Conservation (phyloP, 2,797 vertebrate genomes). For the Sparus aurata region DNA sequence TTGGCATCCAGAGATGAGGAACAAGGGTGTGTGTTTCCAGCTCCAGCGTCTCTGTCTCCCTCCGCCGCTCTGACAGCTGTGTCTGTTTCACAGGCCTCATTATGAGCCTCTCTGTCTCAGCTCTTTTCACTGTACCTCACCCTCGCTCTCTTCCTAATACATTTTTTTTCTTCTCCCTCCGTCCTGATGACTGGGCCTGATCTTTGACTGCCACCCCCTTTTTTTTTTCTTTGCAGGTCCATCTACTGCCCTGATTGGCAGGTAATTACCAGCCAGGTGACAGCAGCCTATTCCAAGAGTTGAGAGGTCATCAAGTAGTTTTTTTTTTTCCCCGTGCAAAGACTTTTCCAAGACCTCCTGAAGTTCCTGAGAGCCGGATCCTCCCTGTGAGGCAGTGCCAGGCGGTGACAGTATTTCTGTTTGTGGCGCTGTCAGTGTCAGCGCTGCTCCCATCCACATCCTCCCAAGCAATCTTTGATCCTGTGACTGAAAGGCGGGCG, state of each 20-base stretch:
- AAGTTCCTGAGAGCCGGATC: slow-evolving; percentile 36
- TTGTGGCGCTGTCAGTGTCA: slow-evolving; percentile 46
- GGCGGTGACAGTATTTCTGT: slow-evolving; percentile 21
- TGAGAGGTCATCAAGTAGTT: slow-evolving; percentile 69
- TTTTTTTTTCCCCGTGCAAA: not conserved
- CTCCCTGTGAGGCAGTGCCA: slow-evolving; percentile 35
- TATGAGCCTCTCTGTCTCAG: slow-evolving; percentile 58
- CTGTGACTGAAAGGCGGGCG: slow-evolving; percentile 37
- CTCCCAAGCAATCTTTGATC: slow-evolving; percentile 57
- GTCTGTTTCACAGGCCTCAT: slow-evolving; percentile 73
- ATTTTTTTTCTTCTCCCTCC: slow-evolving; percentile 17
- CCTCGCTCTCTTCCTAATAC: slow-evolving; percentile 46
- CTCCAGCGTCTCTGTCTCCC: slow-evolving; percentile 42
- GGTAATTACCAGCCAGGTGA: slow-evolving; percentile 81
- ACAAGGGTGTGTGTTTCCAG: slow-evolving; percentile 57
- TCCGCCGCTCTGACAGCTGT: slow-evolving; percentile 69
- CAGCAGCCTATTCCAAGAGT: slow-evolving; percentile 73
- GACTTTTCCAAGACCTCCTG: slow-evolving; percentile 43
- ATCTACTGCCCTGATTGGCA: slow-evolving; percentile 74
- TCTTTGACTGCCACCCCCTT: slow-evolving; percentile 64
- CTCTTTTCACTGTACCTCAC: slow-evolving; percentile 18
- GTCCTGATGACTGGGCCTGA: slow-evolving; percentile 43
- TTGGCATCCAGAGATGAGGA: slow-evolving; percentile 67
- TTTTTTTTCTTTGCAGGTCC: slow-evolving; percentile 48
- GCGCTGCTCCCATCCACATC: slow-evolving; percentile 40